phyloP scores from a whole-genome alignment of 2,888 invertebrate genomes.

The Drosophila mimetica region DNA sequence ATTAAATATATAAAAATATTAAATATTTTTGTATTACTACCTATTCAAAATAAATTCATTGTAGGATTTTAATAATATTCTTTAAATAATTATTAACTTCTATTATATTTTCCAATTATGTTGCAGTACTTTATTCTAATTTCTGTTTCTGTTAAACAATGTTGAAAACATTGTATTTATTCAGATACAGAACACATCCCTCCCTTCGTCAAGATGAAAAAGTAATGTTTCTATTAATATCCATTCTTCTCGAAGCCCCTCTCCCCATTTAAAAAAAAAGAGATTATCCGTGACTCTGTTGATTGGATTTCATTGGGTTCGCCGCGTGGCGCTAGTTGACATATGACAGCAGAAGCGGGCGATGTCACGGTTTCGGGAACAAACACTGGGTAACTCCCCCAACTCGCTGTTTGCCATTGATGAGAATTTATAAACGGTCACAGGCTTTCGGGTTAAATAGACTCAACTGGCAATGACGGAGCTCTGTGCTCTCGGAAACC shows the following conservation, averaged over 20 bases:
- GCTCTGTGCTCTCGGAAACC: slow-evolving; percentile 22
- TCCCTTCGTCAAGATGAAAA: not conserved
- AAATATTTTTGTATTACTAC: too few relatives aligned
- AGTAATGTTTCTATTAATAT: slow-evolving; percentile 14
- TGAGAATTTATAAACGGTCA: slow-evolving; percentile 69
- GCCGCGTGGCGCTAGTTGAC: slow-evolving; percentile 78
- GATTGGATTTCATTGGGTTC: slow-evolving; percentile 67
- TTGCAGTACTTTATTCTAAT: too few relatives aligned
- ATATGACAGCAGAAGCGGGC: slow-evolving; percentile 63
- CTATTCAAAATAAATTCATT: too few relatives aligned
- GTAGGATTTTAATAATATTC: too few relatives aligned
- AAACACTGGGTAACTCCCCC: slow-evolving; percentile 24
- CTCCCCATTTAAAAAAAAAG: slow-evolving; percentile 11
- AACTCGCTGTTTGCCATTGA: slow-evolving; percentile 45
- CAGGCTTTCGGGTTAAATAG: slow-evolving; percentile 46
- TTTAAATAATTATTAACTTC: too few relatives aligned
- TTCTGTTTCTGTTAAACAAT: too few relatives aligned
- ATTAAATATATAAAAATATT: too few relatives aligned
- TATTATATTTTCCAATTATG: too few relatives aligned
- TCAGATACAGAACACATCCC: not conserved
- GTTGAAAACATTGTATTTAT: too few relatives aligned
- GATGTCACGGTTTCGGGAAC: slow-evolving; percentile 12
- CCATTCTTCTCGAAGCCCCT: not conserved
- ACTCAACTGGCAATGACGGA: slow-evolving; percentile 47
- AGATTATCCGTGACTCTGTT: slow-evolving; percentile 56